Conservation (phyloP, 2,113 vertebrate species). For the Nymphicus hollandicus region DNA sequence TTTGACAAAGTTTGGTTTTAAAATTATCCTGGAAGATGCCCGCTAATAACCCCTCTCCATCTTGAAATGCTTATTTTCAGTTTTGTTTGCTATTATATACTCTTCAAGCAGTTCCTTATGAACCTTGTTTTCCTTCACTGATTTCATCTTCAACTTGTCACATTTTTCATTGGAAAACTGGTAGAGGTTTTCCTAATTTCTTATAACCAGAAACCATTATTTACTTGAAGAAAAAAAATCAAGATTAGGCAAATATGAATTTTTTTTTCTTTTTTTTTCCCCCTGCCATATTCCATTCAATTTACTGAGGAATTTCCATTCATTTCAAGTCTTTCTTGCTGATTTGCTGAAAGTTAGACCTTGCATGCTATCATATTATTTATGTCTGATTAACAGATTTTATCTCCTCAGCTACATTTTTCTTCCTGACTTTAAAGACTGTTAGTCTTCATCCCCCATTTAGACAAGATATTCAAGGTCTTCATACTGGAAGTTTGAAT, state of each 20-base stretch:
- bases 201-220: neutral
- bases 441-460: neutral
- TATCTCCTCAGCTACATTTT: neutral
- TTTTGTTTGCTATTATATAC: neutral
- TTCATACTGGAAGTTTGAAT: neutral
- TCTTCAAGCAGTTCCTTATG: neutral
- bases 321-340: neutral
- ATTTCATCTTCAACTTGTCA: neutral
- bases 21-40: neutral
- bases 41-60: neutral
- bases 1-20: neutral
- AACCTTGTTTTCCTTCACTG: neutral
- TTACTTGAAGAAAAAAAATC: neutral
- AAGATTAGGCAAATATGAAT: neutral
- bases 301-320: neutral
- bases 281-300: neutral
- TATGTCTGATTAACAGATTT: neutral
- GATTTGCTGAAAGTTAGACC: neutral
- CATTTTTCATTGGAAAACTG: neutral
- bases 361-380: neutral
- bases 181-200: neutral
- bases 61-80: neutral
- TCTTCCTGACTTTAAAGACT: neutral
- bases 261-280: rapidly evolving
- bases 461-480: neutral